Evolutionary conservation across 37 sponge, comb jelly and placozoan species (phyloP).

Genomic region (Chondrilla cf. caribensis): DNA sequence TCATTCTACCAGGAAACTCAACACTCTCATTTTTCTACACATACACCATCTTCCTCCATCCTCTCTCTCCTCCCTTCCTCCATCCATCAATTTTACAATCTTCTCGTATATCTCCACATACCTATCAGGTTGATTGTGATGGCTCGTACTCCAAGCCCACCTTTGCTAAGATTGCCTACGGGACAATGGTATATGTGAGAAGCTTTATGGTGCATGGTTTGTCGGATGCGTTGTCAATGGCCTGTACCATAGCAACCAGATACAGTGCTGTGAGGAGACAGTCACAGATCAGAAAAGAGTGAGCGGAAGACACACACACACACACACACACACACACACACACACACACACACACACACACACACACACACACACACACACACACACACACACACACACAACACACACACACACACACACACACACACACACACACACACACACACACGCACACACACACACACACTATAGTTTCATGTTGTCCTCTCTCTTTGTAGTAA

Average conservation of each 20-base stretch:
- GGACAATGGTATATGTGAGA: conserved; percentile 83
- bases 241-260: conserved; percentile 82
- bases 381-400: too few relatives aligned
- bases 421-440: conserved; percentile 9
- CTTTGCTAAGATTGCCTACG: conserved; percentile 70
- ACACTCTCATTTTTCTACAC: too few relatives aligned
- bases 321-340: too few relatives aligned
- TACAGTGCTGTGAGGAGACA: conserved; percentile 91
- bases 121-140: conserved; percentile 33
- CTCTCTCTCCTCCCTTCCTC: too few relatives aligned
- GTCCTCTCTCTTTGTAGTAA: conserved; percentile 14
- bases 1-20: background rate
- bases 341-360: background rate
- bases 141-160: conserved; percentile 75
- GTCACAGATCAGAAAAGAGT: conserved; percentile 63
- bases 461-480: too few relatives aligned
- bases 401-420: background rate
- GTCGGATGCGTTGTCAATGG: conserved; percentile 48
- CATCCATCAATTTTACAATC: too few relatives aligned
- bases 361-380: background rate
- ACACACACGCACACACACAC: too few relatives aligned
- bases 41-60: too few relatives aligned
- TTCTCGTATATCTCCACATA: too few relatives aligned
- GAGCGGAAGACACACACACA: conserved; percentile 11
- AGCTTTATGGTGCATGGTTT: conserved; percentile 33